Evolutionary conservation across 64 coral and sea anemone species (phyloP).

Genomic region (Dendronephthya gigantea): DNA sequence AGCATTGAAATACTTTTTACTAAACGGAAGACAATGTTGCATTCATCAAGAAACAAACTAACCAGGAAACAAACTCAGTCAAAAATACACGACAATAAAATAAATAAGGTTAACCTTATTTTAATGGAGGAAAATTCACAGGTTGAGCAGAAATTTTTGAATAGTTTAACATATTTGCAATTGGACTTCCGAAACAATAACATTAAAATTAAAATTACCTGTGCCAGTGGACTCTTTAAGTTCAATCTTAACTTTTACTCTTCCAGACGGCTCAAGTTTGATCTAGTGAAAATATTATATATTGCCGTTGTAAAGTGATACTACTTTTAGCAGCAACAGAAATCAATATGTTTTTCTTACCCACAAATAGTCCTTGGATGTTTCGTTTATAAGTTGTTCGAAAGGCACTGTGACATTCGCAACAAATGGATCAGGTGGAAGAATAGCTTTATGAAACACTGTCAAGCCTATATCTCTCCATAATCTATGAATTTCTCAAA

Average conservation of each 20-base stretch:
- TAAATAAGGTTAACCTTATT: background rate
- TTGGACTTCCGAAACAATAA: background rate
- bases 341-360: constrained; percentile 34
- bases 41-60: background rate
- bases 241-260: constrained; percentile 72
- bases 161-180: no score
- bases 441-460: constrained; percentile 86
- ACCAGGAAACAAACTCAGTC: background rate
- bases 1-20: constrained; percentile 21
- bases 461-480: constrained; percentile 72
- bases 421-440: constrained; percentile 83
- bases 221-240: constrained; percentile 44
- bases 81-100: background rate
- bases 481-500: constrained; percentile 82
- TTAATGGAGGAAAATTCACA: no score
- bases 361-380: constrained; percentile 67
- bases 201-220: background rate
- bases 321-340: constrained; percentile 42
- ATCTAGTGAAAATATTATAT: constrained; percentile 56
- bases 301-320: constrained; percentile 18
- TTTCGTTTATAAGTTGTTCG: constrained; percentile 73
- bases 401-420: constrained; percentile 71
- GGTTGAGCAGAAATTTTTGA: no score
- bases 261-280: constrained; percentile 69
- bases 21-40: constrained; percentile 21